Conservation (phyloP, 2,797 vertebrate species). For the Gymnopithys bicolor region DNA sequence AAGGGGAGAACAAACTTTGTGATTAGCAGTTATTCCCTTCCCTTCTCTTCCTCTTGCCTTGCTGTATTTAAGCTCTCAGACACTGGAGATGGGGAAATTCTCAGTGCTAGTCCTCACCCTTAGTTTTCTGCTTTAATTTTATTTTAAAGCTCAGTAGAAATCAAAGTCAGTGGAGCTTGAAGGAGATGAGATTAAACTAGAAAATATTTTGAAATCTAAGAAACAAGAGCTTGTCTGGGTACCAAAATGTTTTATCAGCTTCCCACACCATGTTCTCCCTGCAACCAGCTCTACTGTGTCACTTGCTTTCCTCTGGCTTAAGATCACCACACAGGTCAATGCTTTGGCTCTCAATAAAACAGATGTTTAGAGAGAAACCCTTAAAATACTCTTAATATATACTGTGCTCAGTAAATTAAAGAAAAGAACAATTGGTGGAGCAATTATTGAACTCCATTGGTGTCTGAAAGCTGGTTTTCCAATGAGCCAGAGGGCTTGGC, state of each 20-base stretch:
- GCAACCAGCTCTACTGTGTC: not conserved
- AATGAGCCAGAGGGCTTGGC: not conserved
- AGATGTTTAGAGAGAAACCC: not conserved
- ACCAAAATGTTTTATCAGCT: not conserved
- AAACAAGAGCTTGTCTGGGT: not conserved
- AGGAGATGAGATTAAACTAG: not conserved
- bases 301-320: not conserved
- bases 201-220: not conserved
- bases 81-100: not conserved
- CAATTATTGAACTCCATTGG: not conserved
- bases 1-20: slow-evolving; percentile 16
- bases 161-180: not conserved
- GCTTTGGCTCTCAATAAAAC: not conserved
- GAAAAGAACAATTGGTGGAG: not conserved
- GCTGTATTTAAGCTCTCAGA: not conserved
- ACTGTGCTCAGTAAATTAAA: not conserved
- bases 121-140: not conserved
- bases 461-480: not conserved
- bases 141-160: not conserved
- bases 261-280: not conserved
- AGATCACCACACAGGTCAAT: not conserved
- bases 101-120: not conserved
- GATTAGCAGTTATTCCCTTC: not conserved
- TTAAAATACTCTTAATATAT: not conserved
- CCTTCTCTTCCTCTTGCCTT: not conserved